Evolutionary conservation across 2,888 invertebrate species (phyloP).

Genomic region (Myopa testacea): DNA sequence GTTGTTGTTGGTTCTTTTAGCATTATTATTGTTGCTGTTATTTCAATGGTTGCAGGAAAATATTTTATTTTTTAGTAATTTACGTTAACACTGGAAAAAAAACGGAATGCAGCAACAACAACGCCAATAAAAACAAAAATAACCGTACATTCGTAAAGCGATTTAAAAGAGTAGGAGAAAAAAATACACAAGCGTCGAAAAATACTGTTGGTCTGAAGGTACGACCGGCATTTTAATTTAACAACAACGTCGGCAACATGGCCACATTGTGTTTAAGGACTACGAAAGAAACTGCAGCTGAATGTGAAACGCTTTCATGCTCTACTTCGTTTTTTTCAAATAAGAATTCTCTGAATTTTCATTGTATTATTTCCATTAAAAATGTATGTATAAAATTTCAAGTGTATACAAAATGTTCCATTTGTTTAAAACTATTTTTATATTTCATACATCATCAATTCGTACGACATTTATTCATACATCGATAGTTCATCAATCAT

Average conservation of each 20-base stretch:
- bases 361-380: not conserved
- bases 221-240: not conserved
- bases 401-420: too few relatives aligned
- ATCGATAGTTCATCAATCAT: too few relatives aligned
- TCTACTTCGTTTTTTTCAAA: conserved; percentile 22
- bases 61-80: conserved; percentile 15
- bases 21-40: conserved; percentile 6
- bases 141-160: not conserved
- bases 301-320: conserved; percentile 22
- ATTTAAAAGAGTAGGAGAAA: not conserved
- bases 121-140: not conserved
- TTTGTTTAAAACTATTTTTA: too few relatives aligned
- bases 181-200: not conserved
- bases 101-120: not conserved
- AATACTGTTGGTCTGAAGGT: not conserved
- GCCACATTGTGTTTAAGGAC: not conserved
- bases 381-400: too few relatives aligned
- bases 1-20: not conserved
- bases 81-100: not conserved
- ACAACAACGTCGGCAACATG: conserved; percentile 16
- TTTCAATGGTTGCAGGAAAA: not conserved
- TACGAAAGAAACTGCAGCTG: not conserved
- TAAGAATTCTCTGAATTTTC: conserved; percentile 9
- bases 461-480: too few relatives aligned
- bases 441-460: too few relatives aligned